These are phyloP conservation scores for Leptocoma aspasia DNA, from an alignment of 2,113 vertebrate genomes.

Conservation along the genomic window DNA sequence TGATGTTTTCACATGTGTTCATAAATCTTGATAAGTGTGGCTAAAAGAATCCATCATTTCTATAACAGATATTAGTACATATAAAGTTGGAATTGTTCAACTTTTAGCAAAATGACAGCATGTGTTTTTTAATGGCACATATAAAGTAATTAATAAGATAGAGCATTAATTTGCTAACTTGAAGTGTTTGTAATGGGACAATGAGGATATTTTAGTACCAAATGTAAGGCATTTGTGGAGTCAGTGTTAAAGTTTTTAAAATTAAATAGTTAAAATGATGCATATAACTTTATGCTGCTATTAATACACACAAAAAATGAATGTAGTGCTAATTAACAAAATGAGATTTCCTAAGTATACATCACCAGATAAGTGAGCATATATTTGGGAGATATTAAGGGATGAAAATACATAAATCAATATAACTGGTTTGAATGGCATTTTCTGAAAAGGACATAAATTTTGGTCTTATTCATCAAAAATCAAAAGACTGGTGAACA, in stretches of 20 bases:
- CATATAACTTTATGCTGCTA: neutral
- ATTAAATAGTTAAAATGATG: neutral
- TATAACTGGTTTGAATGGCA: neutral
- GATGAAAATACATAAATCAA: neutral
- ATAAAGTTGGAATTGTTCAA: neutral
- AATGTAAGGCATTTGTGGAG: neutral
- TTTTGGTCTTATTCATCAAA: neutral
- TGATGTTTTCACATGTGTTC: neutral
- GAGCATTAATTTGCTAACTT: neutral
- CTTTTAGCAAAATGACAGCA: neutral
- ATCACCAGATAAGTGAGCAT: neutral
- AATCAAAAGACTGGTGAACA: neutral
- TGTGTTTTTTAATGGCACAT: neutral
- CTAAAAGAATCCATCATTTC: neutral
- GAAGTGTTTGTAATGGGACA: neutral
- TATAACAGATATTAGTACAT: neutral
- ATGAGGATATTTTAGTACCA: neutral
- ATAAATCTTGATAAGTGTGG: neutral
- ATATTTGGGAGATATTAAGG: neutral
- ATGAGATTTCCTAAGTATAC: neutral
- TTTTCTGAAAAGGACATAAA: neutral
- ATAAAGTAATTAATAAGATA: neutral
- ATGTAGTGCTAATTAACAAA: neutral
- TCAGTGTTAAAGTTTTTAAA: neutral
- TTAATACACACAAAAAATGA: neutral